These are phyloP conservation scores for Pipistrellus kuhlii DNA, from an alignment of 2,797 vertebrate genomes.

Conservation along the genomic window DNA sequence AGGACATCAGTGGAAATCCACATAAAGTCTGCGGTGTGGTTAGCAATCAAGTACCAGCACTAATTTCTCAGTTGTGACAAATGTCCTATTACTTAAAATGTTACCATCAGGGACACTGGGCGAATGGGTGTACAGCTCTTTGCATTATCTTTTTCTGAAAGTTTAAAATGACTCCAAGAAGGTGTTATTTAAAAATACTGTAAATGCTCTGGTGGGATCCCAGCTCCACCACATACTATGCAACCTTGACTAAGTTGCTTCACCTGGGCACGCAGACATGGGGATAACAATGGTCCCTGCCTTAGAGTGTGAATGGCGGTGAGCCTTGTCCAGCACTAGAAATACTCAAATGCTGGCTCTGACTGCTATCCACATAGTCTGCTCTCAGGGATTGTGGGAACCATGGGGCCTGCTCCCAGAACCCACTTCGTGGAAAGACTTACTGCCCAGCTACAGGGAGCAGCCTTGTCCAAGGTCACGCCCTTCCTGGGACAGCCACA, in stretches of 20 bases:
- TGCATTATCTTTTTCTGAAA: not conserved
- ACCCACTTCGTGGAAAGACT: not conserved
- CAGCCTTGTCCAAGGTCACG: not conserved
- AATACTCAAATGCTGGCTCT: not conserved
- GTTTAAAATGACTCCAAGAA: not conserved
- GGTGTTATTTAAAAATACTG: not conserved
- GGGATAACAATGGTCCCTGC: too few relatives aligned
- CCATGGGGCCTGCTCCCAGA: not conserved
- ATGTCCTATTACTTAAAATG: rapidly evolving
- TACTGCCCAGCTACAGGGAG: not conserved
- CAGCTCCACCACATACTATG: not conserved
- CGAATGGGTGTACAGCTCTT: not conserved
- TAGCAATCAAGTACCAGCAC: not conserved
- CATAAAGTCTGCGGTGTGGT: not conserved
- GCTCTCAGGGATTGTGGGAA: not conserved
- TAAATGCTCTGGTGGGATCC: not conserved
- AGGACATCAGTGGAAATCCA: not conserved
- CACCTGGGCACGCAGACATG: not conserved
- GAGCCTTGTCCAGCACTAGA: not conserved
- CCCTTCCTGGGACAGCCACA: not conserved
- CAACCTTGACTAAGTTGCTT: not conserved
- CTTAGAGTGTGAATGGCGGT: not conserved
- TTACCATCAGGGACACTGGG: not conserved
- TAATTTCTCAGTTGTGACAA: not conserved
- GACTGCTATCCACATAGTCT: not conserved